phyloP scores from a whole-genome alignment of 2,113 vertebrate species.

The Mellivora capensis region DNA sequence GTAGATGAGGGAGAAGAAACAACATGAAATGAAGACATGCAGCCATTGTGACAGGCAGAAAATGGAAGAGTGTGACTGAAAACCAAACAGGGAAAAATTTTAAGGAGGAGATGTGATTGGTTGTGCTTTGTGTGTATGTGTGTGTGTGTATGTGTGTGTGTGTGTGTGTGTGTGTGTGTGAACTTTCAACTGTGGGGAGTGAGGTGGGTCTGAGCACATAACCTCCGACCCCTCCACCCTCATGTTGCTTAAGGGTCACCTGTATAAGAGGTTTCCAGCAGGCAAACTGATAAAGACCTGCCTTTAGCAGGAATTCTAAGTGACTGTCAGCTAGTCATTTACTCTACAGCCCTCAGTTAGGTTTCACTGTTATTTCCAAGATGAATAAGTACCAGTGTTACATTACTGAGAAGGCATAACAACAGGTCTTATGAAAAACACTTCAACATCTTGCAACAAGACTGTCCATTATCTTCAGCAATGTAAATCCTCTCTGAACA shows the following conservation, averaged over 20 bases:
- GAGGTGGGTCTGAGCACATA: not conserved
- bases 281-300: not conserved
- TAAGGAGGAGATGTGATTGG: not conserved
- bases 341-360: not conserved
- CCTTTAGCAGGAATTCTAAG: not conserved
- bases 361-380: not conserved
- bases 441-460: not conserved
- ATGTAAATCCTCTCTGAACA: not conserved
- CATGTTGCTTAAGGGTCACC: not conserved
- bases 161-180: no score
- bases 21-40: not conserved
- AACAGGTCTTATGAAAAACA: not conserved
- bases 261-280: not conserved
- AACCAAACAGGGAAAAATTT: not conserved
- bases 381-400: not conserved
- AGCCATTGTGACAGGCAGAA: not conserved
- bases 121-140: not conserved
- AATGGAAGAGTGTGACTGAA: not conserved
- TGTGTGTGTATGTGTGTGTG: no score
- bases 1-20: not conserved
- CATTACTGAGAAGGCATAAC: not conserved
- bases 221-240: fast-evolving
- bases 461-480: not conserved
- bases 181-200: not conserved
- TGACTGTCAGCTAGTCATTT: not conserved